Conservation (phyloP, 2,888 invertebrate genomes). For the Rhamphomyia laevipes region DNA sequence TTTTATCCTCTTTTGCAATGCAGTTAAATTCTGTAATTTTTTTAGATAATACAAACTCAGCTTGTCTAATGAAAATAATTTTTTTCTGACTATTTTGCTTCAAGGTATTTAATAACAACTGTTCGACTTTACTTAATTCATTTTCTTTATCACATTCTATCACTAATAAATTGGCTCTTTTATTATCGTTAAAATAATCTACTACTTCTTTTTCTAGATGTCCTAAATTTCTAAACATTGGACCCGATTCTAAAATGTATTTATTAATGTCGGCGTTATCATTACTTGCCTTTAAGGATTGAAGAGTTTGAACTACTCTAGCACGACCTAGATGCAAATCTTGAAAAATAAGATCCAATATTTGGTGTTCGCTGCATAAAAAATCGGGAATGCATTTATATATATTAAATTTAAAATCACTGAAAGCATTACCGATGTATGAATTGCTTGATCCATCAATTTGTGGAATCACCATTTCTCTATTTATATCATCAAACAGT, state of each 20-base stretch:
- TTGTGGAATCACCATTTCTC: not conserved
- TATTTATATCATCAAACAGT: not conserved
- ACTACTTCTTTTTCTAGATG: not conserved
- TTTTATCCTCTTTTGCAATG: too few species aligned
- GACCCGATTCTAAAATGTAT: not conserved
- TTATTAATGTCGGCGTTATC: not conserved
- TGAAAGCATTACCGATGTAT: not conserved
- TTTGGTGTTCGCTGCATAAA: not conserved
- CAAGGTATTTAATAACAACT: too few species aligned
- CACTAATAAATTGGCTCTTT: too few species aligned
- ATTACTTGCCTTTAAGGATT: not conserved
- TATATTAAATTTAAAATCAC: not conserved
- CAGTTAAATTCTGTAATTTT: too few species aligned
- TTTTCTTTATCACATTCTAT: too few species aligned
- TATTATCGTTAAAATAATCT: too few species aligned
- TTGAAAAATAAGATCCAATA: slow-evolving; percentile 1
- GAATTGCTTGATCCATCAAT: not conserved
- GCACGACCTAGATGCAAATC: not conserved
- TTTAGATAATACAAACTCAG: too few species aligned
- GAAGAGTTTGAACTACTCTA: slow-evolving; percentile 1
- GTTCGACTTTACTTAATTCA: too few species aligned
- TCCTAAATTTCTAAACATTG: slow-evolving; percentile 1
- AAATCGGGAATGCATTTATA: not conserved
- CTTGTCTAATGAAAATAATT: too few species aligned
- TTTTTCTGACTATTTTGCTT: too few species aligned